Evolutionary conservation across 2,113 vertebrate species (phyloP).

Genomic region (Heterocephalus glaber): DNA sequence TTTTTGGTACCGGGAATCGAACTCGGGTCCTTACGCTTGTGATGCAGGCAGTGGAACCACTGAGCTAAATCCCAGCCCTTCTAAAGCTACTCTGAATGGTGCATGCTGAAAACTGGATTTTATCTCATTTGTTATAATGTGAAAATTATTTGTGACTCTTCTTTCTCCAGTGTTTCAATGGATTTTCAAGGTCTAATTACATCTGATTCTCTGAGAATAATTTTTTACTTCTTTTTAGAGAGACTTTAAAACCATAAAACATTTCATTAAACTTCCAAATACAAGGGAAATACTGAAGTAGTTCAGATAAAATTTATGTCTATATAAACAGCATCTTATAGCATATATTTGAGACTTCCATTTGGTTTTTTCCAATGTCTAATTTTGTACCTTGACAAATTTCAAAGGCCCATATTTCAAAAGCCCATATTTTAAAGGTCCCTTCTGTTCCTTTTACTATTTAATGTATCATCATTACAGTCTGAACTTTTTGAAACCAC

Average conservation of each 20-base stretch:
- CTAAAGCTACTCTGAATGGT: neutral
- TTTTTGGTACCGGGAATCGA: too few relatives aligned
- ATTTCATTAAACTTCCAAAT: neutral
- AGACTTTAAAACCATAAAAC: constrained; percentile 42
- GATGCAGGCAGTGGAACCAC: too few relatives aligned
- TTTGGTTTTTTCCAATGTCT: constrained; percentile 11
- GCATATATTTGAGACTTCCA: neutral
- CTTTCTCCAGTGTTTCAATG: neutral
- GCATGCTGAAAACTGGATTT: constrained; percentile 14
- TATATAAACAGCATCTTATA: neutral
- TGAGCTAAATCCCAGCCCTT: too few relatives aligned
- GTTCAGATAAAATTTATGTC: constrained; percentile 1
- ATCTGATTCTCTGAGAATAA: constrained; percentile 32
- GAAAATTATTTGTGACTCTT: neutral
- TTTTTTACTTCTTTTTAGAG: neutral
- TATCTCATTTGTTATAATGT: constrained; percentile 47
- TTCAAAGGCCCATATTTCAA: neutral
- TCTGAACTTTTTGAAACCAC: neutral
- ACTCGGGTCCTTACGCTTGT: too few relatives aligned
- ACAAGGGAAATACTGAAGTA: neutral
- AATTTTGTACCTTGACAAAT: constrained; percentile 39
- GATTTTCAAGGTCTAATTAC: neutral
- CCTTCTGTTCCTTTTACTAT: neutral
- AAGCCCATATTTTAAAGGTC: neutral
- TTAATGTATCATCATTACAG: neutral